A percentile compares a stretch with the other conserved stretches of the same genome.
Evolutionary conservation across 2,888 invertebrate genomes (phyloP).

Genomic region (Tubiluchus corallicola): DNA sequence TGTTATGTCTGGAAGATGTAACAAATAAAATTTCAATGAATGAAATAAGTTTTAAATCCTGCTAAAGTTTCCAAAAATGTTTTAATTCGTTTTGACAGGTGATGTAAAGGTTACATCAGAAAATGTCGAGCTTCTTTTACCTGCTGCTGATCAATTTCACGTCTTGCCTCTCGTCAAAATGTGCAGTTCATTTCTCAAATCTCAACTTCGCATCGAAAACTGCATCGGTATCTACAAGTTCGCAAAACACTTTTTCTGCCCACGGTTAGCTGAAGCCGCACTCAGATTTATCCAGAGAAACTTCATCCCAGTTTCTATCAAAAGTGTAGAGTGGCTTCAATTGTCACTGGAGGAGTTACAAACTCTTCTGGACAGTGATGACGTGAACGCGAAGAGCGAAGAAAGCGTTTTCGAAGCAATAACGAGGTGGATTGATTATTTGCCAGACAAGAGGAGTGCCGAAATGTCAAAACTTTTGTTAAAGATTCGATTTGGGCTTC

Average conservation of each 20-base stretch:
- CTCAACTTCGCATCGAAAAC: constrained; percentile 43
- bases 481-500: constrained; percentile 46
- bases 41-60: not conserved
- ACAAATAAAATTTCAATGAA: not conserved
- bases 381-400: constrained; percentile 50
- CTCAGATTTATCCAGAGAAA: constrained; percentile 27
- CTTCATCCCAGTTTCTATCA: constrained; percentile 40
- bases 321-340: constrained; percentile 43
- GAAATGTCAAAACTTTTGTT: constrained; percentile 41
- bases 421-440: constrained; percentile 47
- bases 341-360: constrained; percentile 41
- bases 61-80: constrained; percentile 33
- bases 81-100: constrained; percentile 57
- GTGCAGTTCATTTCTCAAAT: constrained; percentile 45
- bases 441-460: constrained; percentile 35
- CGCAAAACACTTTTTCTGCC: constrained; percentile 48
- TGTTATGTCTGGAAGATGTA: no score
- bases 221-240: constrained; percentile 51
- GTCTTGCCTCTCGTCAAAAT: constrained; percentile 49
- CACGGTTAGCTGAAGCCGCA: constrained; percentile 38
- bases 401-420: constrained; percentile 44
- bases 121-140: constrained; percentile 48
- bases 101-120: constrained; percentile 41
- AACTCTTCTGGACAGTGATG: constrained; percentile 46
- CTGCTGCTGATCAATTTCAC: constrained; percentile 51